phyloP scores from a whole-genome alignment of 2,888 invertebrate species.

The Onthophagus sagittarius region DNA sequence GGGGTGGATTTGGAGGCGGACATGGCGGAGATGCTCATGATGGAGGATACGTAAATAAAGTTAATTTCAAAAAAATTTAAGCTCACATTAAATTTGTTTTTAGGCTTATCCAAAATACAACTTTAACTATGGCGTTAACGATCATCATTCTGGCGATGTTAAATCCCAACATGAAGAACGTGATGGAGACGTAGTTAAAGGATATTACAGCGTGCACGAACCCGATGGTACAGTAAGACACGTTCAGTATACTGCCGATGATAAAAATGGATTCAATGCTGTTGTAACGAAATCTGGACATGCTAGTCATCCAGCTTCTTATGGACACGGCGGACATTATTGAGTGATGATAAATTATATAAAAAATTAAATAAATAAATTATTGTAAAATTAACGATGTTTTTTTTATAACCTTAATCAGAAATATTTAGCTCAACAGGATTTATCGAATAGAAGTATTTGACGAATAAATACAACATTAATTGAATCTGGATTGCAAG shows the following conservation, averaged over 20 bases:
- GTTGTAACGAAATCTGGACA: conserved; percentile 17
- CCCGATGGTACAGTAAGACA: conserved; percentile 14
- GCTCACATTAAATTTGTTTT: background rate
- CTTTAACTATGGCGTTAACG: conserved; percentile 14
- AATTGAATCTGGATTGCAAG: too few relatives aligned
- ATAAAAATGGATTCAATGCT: conserved; percentile 1
- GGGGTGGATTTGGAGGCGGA: conserved; percentile 3
- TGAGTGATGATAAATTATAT: conserved; percentile 4
- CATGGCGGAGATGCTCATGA: conserved; percentile 3
- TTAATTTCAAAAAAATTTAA: background rate
- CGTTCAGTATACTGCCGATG: conserved; percentile 14
- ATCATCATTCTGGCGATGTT: conserved; percentile 2
- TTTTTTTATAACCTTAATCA: background rate
- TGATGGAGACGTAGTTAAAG: conserved; percentile 15
- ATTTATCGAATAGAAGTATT: too few relatives aligned
- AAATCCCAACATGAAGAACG: conserved; percentile 19
- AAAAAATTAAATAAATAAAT: background rate
- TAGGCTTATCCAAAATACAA: conserved; percentile 14
- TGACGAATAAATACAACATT: too few relatives aligned
- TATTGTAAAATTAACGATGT: background rate
- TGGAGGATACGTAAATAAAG: conserved; percentile 6
- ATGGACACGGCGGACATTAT: background rate
- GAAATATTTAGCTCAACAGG: too few relatives aligned
- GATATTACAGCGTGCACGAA: conserved; percentile 13
- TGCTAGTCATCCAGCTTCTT: conserved; percentile 8